Conservation (phyloP, 64 coral and sea anemone genomes). For the Dendrophyllia cribrosa region DNA sequence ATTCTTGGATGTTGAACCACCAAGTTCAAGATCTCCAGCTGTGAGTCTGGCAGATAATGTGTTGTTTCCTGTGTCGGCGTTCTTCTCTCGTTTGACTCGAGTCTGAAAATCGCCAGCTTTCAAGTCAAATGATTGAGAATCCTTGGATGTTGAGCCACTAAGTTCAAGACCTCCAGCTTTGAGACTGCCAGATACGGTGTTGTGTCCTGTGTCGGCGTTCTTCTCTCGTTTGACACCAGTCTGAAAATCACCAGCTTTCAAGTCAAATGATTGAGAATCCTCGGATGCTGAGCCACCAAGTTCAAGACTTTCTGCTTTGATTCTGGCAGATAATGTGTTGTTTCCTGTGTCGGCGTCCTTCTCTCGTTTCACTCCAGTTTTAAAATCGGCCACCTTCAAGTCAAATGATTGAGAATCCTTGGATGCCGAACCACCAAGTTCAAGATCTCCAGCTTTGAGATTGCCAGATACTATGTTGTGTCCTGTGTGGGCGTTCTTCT, state of each 20-base stretch:
- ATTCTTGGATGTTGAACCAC: slow-evolving; percentile 6
- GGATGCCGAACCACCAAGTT: slow-evolving; percentile 6
- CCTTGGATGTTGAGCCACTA: not conserved
- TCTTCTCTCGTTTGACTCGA: not conserved
- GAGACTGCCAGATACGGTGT: not conserved
- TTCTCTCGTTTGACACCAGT: slow-evolving; percentile 23
- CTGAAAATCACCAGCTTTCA: slow-evolving; percentile 6
- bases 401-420: not conserved
- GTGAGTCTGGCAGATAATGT: not conserved
- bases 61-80: not conserved
- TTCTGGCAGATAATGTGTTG: not conserved
- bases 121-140: not conserved
- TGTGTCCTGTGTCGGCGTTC: not conserved
- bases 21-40: slow-evolving; percentile 14
- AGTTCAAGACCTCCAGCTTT: not conserved
- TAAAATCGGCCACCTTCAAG: not conserved
- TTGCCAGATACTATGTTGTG: not conserved
- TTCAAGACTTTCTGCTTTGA: not conserved
- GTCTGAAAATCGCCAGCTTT: slow-evolving; percentile 10
- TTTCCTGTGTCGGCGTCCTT: not conserved
- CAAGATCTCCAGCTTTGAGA: not conserved
- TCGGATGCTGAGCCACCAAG: not conserved
- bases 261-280: not conserved
- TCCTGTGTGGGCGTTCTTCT: not conserved
- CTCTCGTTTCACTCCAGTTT: not conserved